These are phyloP conservation scores for Macrostomum lignano DNA, from an alignment of 1,140 invertebrate species.

Conservation along the genomic window DNA sequence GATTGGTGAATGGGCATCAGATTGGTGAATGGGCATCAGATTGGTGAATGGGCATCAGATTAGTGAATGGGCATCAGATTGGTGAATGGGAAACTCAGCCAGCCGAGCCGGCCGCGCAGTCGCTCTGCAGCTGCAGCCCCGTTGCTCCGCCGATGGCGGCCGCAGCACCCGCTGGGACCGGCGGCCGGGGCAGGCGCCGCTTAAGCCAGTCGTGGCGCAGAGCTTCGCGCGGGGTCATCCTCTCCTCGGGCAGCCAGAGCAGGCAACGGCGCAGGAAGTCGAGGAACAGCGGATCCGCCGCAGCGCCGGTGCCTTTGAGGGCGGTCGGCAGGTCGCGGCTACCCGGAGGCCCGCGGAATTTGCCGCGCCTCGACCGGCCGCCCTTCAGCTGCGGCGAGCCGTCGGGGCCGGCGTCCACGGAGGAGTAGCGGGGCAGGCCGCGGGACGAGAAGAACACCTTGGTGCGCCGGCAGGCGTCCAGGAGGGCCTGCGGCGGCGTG, in stretches of 20 bases:
- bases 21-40: no score
- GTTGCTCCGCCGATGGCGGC: no score
- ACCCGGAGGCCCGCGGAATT: slow-evolving; percentile 64
- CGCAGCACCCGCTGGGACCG: no score
- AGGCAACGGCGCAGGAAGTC: slow-evolving; percentile 22
- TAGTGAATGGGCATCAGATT: no score
- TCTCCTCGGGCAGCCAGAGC: slow-evolving; percentile 19
- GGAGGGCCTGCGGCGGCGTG: slow-evolving; percentile 14
- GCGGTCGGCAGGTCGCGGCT: slow-evolving; percentile 58
- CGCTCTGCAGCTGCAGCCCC: no score
- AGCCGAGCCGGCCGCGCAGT: no score
- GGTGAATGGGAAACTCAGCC: no score
- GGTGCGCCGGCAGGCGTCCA: slow-evolving; percentile 7
- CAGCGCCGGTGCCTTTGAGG: slow-evolving; percentile 41
- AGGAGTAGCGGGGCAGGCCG: slow-evolving; percentile 84
- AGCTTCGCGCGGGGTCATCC: slow-evolving; percentile 23
- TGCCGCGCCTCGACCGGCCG: slow-evolving; percentile 65
- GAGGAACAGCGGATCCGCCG: slow-evolving; percentile 30
- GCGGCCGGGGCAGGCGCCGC: slow-evolving; percentile 1
- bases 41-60: no score
- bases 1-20: no score
- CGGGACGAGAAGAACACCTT: slow-evolving; percentile 12
- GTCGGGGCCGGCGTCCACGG: slow-evolving; percentile 50
- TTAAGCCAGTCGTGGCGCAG: slow-evolving; percentile 24
- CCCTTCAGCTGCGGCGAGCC: slow-evolving; percentile 55